Conservation (phyloP, 2,797 vertebrate genomes). For the Protosalanx chinensis region DNA sequence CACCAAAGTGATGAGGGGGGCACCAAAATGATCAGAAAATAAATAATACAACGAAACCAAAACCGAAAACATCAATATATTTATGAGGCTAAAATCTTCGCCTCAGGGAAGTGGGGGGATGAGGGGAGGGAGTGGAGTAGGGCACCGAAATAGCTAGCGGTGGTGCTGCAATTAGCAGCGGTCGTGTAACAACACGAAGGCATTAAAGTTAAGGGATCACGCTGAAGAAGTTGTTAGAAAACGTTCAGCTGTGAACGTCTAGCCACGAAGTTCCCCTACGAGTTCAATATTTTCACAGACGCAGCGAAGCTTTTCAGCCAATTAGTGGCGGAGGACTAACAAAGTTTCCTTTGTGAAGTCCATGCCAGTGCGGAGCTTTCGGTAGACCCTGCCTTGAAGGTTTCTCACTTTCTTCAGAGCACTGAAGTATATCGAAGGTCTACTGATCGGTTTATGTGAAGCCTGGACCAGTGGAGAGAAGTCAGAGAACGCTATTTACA, state of each 20-base stretch:
- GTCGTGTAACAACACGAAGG: no score
- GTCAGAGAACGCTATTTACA: no score
- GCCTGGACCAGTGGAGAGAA: no score
- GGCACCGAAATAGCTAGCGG: no score
- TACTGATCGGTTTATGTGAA: neutral
- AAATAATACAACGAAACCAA: no score
- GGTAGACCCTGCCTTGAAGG: neutral
- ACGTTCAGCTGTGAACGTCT: neutral
- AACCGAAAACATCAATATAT: no score
- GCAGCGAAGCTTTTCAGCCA: constrained; percentile 8
- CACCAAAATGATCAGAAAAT: no score
- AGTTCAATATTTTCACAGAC: constrained; percentile 16
- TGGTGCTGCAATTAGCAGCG: no score
- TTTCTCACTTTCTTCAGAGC: neutral
- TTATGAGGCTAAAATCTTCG: no score
- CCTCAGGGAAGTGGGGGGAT: no score
- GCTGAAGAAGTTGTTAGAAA: constrained; percentile 2
- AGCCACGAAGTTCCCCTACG: neutral
- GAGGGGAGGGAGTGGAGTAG: no score
- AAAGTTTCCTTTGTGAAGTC: neutral
- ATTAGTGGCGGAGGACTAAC: constrained; percentile 18
- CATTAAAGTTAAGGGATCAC: neutral
- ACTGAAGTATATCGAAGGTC: neutral
- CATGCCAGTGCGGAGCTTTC: neutral
- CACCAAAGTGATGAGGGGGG: no score